Base-by-base conservation (phyloP, 2,113 vertebrate genomes). In the Pelusios castaneus region DNA sequence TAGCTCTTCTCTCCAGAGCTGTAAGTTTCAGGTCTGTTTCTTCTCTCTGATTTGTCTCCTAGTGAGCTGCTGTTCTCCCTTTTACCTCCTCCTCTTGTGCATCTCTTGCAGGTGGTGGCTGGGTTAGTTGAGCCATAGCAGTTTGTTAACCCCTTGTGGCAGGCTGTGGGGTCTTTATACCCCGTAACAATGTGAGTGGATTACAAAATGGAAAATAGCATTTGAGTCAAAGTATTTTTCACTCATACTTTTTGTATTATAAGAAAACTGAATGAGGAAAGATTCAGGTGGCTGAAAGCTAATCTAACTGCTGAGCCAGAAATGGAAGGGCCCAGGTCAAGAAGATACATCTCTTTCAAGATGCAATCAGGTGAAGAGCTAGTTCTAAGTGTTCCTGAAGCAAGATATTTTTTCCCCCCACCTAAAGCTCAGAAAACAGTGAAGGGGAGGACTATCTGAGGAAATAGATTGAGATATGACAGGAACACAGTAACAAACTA, bases 241-340 rank as follows among this genome's bases (percentile, higher is more conserved):
- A 6, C 21, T 80, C 16, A 29, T 67, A 21, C 6, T 67, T 78
- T 25, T 11, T 89, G 12, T 54, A 73, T 52, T 29, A 25, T 70
- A 87, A 95, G 85, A 91, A 63, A 82, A 58, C n/a, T 52, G 76
- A 25, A 88, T 54, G n/a, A 79, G 31, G 29, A 88, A 70, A 58
- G 55, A 10, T 78, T 3, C 11, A 7, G 24, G 38, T 86, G 54
- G 17, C 11, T 91, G 67, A 27, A 78, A 89, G 22, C 34, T 45
- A 91, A 60, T 54, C 34, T 91, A 45, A 52, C 67, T 49, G 3
- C 80, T 78, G 27, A 82, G 34, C 55, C 60, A 45, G 22, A 91
- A 79, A 80, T 56, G 41, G 3, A 82, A n/a, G 41, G 77, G 17
- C 51, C 25, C 87, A 11, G 12, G 21, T 87, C 58, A 78, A 60